Evolutionary conservation across 2,888 invertebrate species (phyloP), one percentile per base, ranked within the genome.

Genomic region (Macrosoma leucophasiata): DNA sequence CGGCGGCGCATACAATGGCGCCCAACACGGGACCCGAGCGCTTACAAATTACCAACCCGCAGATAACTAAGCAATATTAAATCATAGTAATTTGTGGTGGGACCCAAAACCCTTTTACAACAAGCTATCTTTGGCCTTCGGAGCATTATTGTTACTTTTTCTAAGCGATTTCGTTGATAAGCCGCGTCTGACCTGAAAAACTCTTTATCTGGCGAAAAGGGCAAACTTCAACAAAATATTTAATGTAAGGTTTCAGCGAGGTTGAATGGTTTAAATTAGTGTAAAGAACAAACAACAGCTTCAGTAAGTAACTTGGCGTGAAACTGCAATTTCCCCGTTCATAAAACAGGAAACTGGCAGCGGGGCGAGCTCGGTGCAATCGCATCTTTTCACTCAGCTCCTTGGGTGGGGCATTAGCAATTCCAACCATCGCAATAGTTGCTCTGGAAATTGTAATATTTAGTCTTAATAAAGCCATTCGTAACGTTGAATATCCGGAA

Each of bases 31-130:
- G 63, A 59, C 48, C 64, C 62, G 60, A 58, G 67, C 71, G 67
- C 77, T 77, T 78, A 82, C 82, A 82, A 84, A 84, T 82, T 81
- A 79, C 77, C 73, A 65, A 52, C 74, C 72, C 74, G 56, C 75
- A 81, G 82, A 84, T 84, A 84, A 81, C 81, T 82, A 79, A 77
- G 79, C 78, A 79, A 81, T 84, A 82, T 82, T 82, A 82, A 84
- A 82, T 84, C 82, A 81, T 78, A 81, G 77, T 78, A 82, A 82
- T 84, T 82, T 82, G 79, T 78, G 78, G 75, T 63, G 71, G 71
- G 67, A 70, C 76, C 63, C 63, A 66, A 63, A n/a, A 64, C 73
- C 71, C 70, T 64, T 70, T 67, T 54, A 53, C 58, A 58, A 56
- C 59, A 60, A 64, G 60, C 67, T 69, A 77, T 77, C 73, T 70